Evolutionary conservation across 2,797 vertebrate species (phyloP).

Genomic region (Tauraco hartlaubi): DNA sequence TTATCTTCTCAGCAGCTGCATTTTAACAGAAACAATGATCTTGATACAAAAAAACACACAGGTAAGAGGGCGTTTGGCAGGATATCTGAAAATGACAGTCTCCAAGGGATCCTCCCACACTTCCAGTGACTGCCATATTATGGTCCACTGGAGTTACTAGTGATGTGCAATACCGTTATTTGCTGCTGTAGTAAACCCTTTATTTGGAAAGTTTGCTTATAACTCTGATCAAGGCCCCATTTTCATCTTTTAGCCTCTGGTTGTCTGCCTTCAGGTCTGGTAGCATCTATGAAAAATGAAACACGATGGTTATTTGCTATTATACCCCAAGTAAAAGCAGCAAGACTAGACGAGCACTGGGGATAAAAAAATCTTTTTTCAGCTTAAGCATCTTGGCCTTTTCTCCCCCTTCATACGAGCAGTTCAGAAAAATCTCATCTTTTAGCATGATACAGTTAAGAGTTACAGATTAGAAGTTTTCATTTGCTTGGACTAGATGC

Average conservation of each 20-base stretch:
- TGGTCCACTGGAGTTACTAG: conserved; percentile 86
- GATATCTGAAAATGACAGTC: conserved; percentile 82
- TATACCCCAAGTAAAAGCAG: background rate
- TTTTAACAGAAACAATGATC: conserved; percentile 87
- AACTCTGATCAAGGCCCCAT: conserved; percentile 99
- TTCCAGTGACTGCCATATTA: conserved; percentile 80
- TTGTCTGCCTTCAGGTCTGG: conserved; percentile 99
- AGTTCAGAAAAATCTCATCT: background rate
- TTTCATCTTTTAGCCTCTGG: conserved; percentile 99
- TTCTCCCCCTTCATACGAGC: background rate
- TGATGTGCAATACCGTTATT: conserved; percentile 91
- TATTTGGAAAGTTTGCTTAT: conserved; percentile 99
- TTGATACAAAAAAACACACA: conserved; percentile 80
- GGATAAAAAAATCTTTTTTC: background rate
- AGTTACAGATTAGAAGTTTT: background rate
- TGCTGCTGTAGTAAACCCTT: conserved; percentile 83
- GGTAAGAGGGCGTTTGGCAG: conserved; percentile 86
- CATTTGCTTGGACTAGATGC: background rate
- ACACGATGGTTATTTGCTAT: background rate
- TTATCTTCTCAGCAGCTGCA: conserved; percentile 88
- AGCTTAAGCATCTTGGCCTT: background rate
- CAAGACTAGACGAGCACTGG: background rate
- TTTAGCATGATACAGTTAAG: background rate
- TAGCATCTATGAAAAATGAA: conserved; percentile 89
- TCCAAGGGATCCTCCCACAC: conserved; percentile 75